Base-by-base conservation (phyloP, 2,113 vertebrate species). In the Sisor rabdophorus region DNA sequence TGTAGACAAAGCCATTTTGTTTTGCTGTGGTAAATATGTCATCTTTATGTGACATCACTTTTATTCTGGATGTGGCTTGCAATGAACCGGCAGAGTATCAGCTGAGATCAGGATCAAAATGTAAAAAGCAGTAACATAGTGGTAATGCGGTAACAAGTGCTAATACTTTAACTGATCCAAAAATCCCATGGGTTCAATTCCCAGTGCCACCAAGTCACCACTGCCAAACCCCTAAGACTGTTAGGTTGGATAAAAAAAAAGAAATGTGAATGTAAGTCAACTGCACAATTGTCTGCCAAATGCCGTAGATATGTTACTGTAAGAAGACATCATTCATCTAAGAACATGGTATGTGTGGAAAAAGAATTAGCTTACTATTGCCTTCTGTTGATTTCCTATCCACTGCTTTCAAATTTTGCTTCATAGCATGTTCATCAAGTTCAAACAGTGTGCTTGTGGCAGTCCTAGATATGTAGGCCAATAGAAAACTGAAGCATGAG, bases 1-100 rank as follows among this genome's bases (percentile, higher is more conserved):
- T 75, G 52, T 79, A 28, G 71, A 63, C 52, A 63, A 0, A 63
- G 64, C 15, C 22, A 19, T 75, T 60, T 56, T 60, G 53, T 78
- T 65, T 79, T 63, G 20, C 58, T 75, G 60, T 70, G 76, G 56
- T 78, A 78, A 78, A 61, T 54, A 78, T 75, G 63, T 74, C 55
- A 74, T 73, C 26, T 81, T 77, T 52, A 65, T 78, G 40, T 73
- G 61, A 44, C 40, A 44, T 44, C 40, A 44, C 40, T 40, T 20
- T 55, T 64, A 50, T 75, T 30, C 20, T 50, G 16, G 56, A 47
- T 52, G 40, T 28, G 20, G 22, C 65, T 70, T 17, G 36, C 50
- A 58, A 30, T 30, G 50, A 56, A 60, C 52, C 75, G 71, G 61
- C 16, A 53, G 60, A 71, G 44, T 40, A 75, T 61, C 52, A 63